phyloP scores from a whole-genome alignment of 2,113 vertebrate genomes.

The Cairina moschata region DNA sequence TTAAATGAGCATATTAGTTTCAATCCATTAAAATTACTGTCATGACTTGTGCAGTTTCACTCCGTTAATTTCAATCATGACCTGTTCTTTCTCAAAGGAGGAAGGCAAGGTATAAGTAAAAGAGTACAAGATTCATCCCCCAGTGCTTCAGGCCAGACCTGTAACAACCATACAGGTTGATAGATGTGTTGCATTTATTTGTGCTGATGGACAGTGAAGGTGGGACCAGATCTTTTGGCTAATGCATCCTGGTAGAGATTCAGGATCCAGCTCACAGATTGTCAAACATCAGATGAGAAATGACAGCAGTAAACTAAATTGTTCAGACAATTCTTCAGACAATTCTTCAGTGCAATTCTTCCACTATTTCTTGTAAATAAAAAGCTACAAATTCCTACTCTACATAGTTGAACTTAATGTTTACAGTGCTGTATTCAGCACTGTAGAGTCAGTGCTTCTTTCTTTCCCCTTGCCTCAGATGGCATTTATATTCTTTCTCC shows the following conservation, averaged over 20 bases:
- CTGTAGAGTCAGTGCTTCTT: not conserved
- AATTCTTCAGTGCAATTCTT: not conserved
- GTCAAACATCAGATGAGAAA: not conserved
- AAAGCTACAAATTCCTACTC: not conserved
- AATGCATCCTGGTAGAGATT: not conserved
- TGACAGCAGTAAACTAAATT: not conserved
- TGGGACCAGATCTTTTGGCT: not conserved
- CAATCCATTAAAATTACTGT: not conserved
- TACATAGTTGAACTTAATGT: not conserved
- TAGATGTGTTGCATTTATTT: not conserved
- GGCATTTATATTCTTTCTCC: not conserved
- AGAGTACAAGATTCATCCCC: not conserved
- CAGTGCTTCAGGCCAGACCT: not conserved
- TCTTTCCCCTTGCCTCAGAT: not conserved
- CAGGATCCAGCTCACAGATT: not conserved
- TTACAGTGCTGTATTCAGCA: not conserved
- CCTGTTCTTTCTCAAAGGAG: not conserved
- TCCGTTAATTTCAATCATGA: not conserved
- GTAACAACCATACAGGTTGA: not conserved
- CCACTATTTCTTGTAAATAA: not conserved
- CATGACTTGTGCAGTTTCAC: not conserved
- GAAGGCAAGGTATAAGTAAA: not conserved
- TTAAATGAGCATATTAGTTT: not conserved
- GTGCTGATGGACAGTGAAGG: not conserved
- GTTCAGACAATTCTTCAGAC: not conserved